phyloP scores from a whole-genome alignment of 2,797 vertebrate species.

The Sebastes iracundus region DNA sequence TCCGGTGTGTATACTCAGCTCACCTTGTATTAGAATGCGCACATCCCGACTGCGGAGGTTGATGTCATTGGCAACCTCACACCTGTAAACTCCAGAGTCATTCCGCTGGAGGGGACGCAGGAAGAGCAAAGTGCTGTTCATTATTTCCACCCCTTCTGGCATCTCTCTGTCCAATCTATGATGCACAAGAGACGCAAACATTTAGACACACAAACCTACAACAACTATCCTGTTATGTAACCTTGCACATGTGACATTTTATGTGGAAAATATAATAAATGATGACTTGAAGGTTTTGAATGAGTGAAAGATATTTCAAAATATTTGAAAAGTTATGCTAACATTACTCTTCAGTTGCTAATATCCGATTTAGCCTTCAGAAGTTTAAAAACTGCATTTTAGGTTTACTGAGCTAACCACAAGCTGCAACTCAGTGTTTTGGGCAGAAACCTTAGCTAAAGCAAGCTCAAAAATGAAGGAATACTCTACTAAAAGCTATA shows the following conservation, averaged over 20 bases:
- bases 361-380: neutral
- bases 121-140: slow-evolving; percentile 94
- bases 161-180: slow-evolving; percentile 92
- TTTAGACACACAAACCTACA: neutral
- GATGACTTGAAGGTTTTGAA: neutral
- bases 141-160: slow-evolving; percentile 89
- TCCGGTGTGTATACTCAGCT: slow-evolving; percentile 62
- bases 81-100: slow-evolving; percentile 94
- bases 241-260: neutral
- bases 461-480: too few relatives aligned
- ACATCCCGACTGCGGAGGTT: slow-evolving; percentile 92
- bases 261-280: neutral
- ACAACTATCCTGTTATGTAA: neutral
- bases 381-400: neutral
- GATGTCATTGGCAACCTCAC: slow-evolving; percentile 94
- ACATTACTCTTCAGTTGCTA: neutral
- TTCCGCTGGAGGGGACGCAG: slow-evolving; percentile 91
- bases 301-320: neutral
- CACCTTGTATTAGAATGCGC: slow-evolving; percentile 94
- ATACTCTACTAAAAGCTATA: too few relatives aligned
- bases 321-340: neutral
- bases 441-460: neutral
- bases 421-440: too few relatives aligned
- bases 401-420: neutral
- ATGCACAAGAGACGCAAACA: slow-evolving; percentile 28